These are phyloP conservation scores for Calcarius ornatus DNA, from an alignment of 2,113 vertebrate genomes.

Conservation along the genomic window DNA sequence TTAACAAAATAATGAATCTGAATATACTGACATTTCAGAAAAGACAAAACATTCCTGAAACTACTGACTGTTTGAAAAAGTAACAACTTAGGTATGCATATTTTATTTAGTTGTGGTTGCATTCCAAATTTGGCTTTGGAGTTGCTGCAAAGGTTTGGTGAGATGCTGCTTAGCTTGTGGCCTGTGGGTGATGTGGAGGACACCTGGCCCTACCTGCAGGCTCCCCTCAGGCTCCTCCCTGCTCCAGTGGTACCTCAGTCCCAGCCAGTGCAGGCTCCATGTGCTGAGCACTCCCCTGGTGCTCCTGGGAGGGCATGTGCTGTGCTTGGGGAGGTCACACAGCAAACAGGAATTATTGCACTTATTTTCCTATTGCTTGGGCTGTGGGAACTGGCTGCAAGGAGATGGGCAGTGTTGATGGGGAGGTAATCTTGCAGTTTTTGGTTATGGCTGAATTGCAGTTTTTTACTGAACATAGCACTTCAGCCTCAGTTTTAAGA, in stretches of 20 bases:
- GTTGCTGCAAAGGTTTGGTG: background rate
- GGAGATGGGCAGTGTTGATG: background rate
- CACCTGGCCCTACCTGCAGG: background rate
- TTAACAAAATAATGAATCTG: background rate
- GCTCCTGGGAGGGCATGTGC: background rate
- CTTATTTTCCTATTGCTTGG: background rate
- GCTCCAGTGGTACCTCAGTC: background rate
- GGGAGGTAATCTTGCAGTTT: background rate
- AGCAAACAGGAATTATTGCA: background rate
- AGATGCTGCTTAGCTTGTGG: background rate
- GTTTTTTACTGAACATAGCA: background rate
- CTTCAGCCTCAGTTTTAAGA: background rate
- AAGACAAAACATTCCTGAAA: background rate
- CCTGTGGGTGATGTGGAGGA: background rate
- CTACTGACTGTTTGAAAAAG: background rate
- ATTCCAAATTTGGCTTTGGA: rapidly evolving
- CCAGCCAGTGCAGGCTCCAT: rapidly evolving
- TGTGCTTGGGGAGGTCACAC: rapidly evolving
- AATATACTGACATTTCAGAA: background rate
- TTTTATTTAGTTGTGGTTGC: background rate
- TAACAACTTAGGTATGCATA: background rate
- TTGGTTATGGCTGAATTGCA: background rate
- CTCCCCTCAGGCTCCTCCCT: rapidly evolving
- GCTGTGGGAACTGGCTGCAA: background rate
- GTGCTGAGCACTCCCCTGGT: rapidly evolving